Conservation (phyloP, 2,113 vertebrate genomes). For the Gambusia affinis region DNA sequence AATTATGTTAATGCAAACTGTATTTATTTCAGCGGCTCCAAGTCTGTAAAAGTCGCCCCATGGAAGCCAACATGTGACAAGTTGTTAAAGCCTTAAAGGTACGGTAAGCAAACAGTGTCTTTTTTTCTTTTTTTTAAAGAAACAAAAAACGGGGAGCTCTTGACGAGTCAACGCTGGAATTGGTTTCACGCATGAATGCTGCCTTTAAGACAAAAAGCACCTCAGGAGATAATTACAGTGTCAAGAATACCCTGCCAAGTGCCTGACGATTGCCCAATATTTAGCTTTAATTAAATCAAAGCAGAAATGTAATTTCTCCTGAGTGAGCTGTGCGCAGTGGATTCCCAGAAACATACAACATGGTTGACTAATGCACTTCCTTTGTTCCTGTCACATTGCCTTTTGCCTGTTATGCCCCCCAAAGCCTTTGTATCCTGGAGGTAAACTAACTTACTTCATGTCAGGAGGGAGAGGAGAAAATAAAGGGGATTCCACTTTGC, state of each 20-base stretch:
- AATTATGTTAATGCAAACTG: constrained; percentile 20
- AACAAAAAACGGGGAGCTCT: constrained; percentile 57
- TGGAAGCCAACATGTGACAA: constrained; percentile 35
- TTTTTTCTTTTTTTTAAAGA: constrained; percentile 20
- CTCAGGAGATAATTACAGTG: constrained; percentile 85
- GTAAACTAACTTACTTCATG: constrained; percentile 35
- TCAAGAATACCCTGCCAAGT: constrained; percentile 79
- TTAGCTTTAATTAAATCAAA: constrained; percentile 87
- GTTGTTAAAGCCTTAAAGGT: constrained; percentile 52
- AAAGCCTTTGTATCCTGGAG: constrained; percentile 47
- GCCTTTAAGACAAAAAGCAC: constrained; percentile 85
- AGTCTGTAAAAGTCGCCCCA: constrained; percentile 18
- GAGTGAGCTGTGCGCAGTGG: constrained; percentile 73
- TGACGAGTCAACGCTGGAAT: constrained; percentile 77
- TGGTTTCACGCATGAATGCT: constrained; percentile 82
- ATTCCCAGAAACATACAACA: constrained; percentile 74
- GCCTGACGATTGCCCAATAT: constrained; percentile 82
- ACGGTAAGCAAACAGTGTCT: constrained; percentile 65
- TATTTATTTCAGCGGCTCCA: constrained; percentile 54
- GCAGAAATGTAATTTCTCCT: constrained; percentile 84
- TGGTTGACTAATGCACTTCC: constrained; percentile 66
- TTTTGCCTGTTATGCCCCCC: constrained; percentile 49
- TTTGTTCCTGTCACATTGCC: constrained; percentile 65
- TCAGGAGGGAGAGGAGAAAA: neutral
- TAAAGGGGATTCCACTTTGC: constrained; percentile 1